phyloP scores from a whole-genome alignment of 1,140 invertebrate genomes.

The Calycopis cecrops region DNA sequence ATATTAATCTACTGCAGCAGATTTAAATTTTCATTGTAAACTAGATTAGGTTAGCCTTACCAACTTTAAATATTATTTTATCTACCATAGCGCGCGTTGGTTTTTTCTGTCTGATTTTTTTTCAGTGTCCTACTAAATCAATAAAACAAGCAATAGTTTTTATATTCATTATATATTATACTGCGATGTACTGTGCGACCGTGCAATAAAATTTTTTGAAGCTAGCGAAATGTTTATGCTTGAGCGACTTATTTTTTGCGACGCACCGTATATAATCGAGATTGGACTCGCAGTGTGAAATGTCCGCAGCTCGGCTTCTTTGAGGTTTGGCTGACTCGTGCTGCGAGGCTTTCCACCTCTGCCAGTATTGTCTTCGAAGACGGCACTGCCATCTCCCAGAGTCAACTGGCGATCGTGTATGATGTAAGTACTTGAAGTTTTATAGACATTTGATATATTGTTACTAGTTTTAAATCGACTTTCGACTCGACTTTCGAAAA shows the following conservation, averaged over 20 bases:
- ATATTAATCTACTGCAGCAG: too few relatives aligned
- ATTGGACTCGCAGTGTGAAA: conserved; percentile 26
- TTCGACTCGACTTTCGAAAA: too few relatives aligned
- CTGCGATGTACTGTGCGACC: not conserved
- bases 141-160: too few relatives aligned
- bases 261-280: conserved; percentile 1
- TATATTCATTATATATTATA: too few relatives aligned
- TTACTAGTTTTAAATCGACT: too few relatives aligned
- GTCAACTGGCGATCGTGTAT: conserved; percentile 94
- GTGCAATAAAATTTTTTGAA: not conserved
- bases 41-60: too few relatives aligned
- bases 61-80: too few relatives aligned
- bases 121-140: too few relatives aligned
- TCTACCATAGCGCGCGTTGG: too few relatives aligned
- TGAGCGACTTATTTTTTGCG: not conserved
- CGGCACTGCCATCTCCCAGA: conserved; percentile 88
- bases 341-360: conserved; percentile 88
- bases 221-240: not conserved
- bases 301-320: conserved; percentile 86
- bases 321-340: conserved; percentile 95
- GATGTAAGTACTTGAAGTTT: conserved; percentile 83
- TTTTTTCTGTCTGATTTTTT: too few relatives aligned
- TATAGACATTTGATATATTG: not conserved
- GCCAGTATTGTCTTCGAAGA: conserved; percentile 93
- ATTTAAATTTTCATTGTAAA: too few relatives aligned